These are phyloP conservation scores for Onychostruthus taczanowskii DNA, from an alignment of 2,113 vertebrate genomes.

Conservation along the genomic window DNA sequence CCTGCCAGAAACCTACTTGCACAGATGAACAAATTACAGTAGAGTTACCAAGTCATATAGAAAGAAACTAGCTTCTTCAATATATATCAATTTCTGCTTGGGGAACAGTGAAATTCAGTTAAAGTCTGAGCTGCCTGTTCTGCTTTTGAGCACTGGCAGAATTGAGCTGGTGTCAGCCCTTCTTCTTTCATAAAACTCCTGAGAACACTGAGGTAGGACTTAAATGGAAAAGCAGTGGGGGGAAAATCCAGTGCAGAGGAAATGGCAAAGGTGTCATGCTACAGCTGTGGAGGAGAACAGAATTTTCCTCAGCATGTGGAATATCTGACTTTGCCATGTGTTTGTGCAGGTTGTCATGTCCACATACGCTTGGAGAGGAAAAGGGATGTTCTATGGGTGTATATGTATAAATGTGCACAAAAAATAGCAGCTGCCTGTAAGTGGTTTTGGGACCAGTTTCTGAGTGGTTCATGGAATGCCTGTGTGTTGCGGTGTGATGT, in stretches of 20 bases:
- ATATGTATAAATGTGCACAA: neutral
- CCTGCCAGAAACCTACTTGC: neutral
- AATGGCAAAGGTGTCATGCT: neutral
- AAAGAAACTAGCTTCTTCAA: neutral
- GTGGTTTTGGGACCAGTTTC: neutral
- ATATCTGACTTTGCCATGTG: neutral
- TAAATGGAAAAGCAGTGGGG: neutral
- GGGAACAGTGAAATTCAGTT: constrained; percentile 8
- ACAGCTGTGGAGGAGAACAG: neutral
- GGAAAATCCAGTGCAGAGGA: neutral
- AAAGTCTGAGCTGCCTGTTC: neutral
- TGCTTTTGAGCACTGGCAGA: neutral
- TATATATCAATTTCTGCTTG: neutral
- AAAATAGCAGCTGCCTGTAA: neutral
- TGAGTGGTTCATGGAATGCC: neutral
- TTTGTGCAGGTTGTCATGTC: neutral
- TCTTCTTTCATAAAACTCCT: neutral
- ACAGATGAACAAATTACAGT: neutral
- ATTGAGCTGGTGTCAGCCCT: neutral
- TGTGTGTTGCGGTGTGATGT: neutral
- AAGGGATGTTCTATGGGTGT: neutral
- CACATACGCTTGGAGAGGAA: neutral
- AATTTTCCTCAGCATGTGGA: neutral
- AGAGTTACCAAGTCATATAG: neutral
- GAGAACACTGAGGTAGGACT: neutral